These are phyloP conservation scores for Trichogramma dendrolimi DNA, from an alignment of 2,888 invertebrate genomes.

Conservation along the genomic window DNA sequence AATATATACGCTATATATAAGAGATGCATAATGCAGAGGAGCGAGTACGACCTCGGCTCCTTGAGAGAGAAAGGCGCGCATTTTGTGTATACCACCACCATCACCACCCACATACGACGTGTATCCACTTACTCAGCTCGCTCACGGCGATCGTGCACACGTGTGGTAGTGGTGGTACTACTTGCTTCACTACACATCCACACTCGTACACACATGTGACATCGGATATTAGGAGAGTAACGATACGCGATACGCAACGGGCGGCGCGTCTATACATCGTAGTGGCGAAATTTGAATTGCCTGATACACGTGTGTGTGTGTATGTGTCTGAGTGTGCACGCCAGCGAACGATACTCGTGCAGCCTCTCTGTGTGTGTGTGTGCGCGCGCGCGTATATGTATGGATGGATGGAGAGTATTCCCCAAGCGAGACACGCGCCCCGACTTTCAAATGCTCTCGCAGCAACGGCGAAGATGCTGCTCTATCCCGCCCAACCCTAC, in stretches of 20 bases:
- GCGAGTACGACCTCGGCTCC: too few relatives aligned
- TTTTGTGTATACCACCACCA: neutral
- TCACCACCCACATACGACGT: too few relatives aligned
- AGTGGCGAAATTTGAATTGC: conserved; percentile 21
- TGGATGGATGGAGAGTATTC: neutral
- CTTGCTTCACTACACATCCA: too few relatives aligned
- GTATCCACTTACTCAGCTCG: too few relatives aligned
- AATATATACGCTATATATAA: too few relatives aligned
- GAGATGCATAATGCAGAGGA: conserved; percentile 23
- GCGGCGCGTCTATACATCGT: conserved; percentile 7
- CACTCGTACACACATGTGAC: conserved; percentile 18
- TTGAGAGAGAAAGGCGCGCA: conserved; percentile 4
- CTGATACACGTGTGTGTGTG: neutral
- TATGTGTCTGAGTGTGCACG: too few relatives aligned
- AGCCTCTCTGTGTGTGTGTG: too few relatives aligned
- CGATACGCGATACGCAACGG: conserved; percentile 6
- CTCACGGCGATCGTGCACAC: too few relatives aligned
- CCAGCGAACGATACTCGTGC: too few relatives aligned
- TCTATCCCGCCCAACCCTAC: too few relatives aligned
- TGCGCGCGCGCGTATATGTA: too few relatives aligned
- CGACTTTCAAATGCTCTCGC: conserved; percentile 16
- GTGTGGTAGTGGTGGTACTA: too few relatives aligned
- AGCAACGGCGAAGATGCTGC: neutral
- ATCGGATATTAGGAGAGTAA: conserved; percentile 20
- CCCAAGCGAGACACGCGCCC: conserved; percentile 1